Evolutionary conservation across 2,113 vertebrate genomes (phyloP).

Genomic region (Myiozetetes cayanensis): DNA sequence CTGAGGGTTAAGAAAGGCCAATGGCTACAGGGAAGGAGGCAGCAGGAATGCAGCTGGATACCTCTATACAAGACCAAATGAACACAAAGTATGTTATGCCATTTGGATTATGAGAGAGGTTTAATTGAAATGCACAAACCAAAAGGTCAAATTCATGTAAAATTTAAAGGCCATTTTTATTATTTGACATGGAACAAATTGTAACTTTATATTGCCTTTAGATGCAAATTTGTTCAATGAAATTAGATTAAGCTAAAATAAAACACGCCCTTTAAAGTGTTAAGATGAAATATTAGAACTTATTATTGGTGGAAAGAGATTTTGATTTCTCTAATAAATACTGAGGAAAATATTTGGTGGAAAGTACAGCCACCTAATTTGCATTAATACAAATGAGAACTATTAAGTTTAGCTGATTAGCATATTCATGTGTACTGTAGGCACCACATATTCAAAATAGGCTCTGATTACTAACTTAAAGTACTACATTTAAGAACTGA

Average conservation of each 20-base stretch:
- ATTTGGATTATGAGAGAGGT: slow-evolving; percentile 48
- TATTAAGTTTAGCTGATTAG: slow-evolving; percentile 78
- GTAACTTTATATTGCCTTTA: slow-evolving; percentile 79
- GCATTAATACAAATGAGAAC: slow-evolving; percentile 79
- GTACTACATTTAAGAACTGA: slow-evolving; percentile 36
- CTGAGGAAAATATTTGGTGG: slow-evolving; percentile 77
- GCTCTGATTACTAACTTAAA: slow-evolving; percentile 66
- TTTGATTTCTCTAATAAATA: slow-evolving; percentile 79
- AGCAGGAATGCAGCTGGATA: not conserved
- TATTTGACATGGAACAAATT: slow-evolving; percentile 79
- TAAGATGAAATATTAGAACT: slow-evolving; percentile 77
- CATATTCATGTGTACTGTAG: slow-evolving; percentile 77
- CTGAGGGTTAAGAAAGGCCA: not conserved
- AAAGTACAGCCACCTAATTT: slow-evolving; percentile 73
- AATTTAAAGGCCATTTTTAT: slow-evolving; percentile 81
- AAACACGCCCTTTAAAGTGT: slow-evolving; percentile 74
- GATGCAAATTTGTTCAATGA: slow-evolving; percentile 76
- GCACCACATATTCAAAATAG: slow-evolving; percentile 68
- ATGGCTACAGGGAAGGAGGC: not conserved
- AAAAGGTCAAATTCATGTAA: slow-evolving; percentile 80
- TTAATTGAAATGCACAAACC: slow-evolving; percentile 80
- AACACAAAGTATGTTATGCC: slow-evolving; percentile 27
- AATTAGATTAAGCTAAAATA: slow-evolving; percentile 79
- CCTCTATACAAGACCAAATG: not conserved
- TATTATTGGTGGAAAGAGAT: slow-evolving; percentile 47